Percentiles rank a stretch among this genome's conserved stretches.
Evolutionary conservation across 2,113 vertebrate genomes (phyloP).

Genomic region (Machaerirhynchus nigripectus): DNA sequence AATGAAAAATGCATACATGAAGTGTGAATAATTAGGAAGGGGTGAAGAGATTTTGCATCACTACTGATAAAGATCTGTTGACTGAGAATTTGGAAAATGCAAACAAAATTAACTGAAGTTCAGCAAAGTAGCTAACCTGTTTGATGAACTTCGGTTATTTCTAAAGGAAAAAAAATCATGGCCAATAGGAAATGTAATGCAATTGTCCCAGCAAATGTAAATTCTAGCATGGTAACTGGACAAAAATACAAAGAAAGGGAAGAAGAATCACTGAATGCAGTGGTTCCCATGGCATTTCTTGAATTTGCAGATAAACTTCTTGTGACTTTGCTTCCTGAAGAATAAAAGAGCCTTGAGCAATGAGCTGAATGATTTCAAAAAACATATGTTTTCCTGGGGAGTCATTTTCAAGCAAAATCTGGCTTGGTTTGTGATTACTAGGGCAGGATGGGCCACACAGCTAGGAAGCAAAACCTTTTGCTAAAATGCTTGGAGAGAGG

Average conservation of each 20-base stretch:
- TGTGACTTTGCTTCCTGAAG: not conserved
- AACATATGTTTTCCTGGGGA: not conserved
- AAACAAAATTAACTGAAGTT: not conserved
- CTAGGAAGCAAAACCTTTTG: not conserved
- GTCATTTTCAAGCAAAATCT: not conserved
- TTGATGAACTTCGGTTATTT: not conserved
- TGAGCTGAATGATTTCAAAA: not conserved
- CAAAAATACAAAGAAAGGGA: not conserved
- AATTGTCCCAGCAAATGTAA: not conserved
- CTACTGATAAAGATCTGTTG: not conserved
- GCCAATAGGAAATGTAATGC: not conserved
- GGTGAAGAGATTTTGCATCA: not conserved
- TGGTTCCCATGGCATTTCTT: not conserved
- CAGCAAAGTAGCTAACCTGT: not conserved
- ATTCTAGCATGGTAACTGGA: not conserved
- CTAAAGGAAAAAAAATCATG: not conserved
- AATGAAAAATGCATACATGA: conserved; percentile 42
- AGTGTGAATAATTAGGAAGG: conserved; percentile 30
- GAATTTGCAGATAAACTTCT: not conserved
- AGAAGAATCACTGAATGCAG: not conserved
- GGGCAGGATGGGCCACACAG: not conserved
- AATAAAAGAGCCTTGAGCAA: not conserved
- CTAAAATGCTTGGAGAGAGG: not conserved
- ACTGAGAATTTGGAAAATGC: conserved; percentile 1
- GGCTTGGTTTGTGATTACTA: not conserved